phyloP scores from a whole-genome alignment of 2,113 vertebrate species.

The Pyxicephalus adspersus region DNA sequence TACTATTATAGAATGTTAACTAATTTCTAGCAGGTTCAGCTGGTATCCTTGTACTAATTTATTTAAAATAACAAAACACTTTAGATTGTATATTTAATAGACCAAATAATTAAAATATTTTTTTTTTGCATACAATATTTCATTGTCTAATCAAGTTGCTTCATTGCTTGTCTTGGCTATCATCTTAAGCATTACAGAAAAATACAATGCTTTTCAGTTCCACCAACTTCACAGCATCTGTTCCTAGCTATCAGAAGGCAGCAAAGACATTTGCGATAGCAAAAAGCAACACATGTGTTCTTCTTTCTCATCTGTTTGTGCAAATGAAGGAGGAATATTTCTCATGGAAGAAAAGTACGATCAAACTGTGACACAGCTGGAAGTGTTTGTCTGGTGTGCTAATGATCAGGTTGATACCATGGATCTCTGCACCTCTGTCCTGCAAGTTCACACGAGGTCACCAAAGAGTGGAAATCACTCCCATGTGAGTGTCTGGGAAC shows the following conservation, averaged over 20 bases:
- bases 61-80: too few species aligned
- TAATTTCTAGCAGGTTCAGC: too few species aligned
- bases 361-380: constrained; percentile 32
- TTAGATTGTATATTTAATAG: too few species aligned
- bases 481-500: constrained; percentile 37
- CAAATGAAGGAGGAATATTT: neutral
- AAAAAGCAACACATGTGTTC: neutral
- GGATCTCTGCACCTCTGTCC: constrained; percentile 49
- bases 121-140: too few species aligned
- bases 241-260: neutral
- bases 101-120: too few species aligned
- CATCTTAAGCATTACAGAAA: too few species aligned
- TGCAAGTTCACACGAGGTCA: constrained; percentile 45
- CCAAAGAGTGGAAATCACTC: constrained; percentile 40
- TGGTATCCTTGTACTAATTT: too few species aligned
- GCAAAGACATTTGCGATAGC: neutral
- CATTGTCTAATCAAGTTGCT: too few species aligned
- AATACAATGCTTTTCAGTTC: too few species aligned
- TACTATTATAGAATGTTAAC: too few species aligned
- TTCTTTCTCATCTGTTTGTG: neutral
- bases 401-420: constrained; percentile 44
- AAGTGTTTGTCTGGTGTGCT: constrained; percentile 45
- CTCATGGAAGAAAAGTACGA: constrained; percentile 9
- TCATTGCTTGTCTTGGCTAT: too few species aligned
- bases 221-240: neutral